phyloP scores from a whole-genome alignment of 2,888 invertebrate species.

The Platynereis dumerilii region DNA sequence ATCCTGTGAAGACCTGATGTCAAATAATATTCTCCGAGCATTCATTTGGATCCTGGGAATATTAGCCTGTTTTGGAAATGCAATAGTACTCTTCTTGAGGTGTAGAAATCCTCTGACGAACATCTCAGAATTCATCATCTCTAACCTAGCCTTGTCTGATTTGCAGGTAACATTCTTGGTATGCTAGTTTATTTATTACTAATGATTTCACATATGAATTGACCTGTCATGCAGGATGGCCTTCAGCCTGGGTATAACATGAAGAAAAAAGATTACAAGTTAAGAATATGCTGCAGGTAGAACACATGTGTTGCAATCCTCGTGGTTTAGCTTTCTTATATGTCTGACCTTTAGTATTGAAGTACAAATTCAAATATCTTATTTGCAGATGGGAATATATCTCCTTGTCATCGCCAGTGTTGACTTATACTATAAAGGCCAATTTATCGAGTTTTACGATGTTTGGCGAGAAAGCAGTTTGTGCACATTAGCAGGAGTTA shows the following conservation, averaged over 20 bases:
- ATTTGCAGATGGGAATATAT: background rate
- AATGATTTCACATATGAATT: too few species aligned
- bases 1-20: constrained; percentile 4
- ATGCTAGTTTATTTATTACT: too few species aligned
- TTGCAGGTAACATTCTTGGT: background rate
- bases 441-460: background rate
- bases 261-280: too few species aligned
- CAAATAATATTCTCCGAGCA: background rate
- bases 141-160: background rate
- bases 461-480: background rate
- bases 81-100: background rate
- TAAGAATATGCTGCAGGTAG: too few species aligned
- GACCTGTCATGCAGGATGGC: too few species aligned
- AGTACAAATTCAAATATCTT: too few species aligned
- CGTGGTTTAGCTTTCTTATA: too few species aligned
- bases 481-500: background rate
- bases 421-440: background rate
- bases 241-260: too few species aligned
- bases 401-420: background rate
- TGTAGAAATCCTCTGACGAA: background rate
- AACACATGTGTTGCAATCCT: too few species aligned
- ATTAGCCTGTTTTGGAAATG: constrained; percentile 1
- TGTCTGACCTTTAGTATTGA: too few species aligned
- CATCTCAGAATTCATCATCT: background rate
- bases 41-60: constrained; percentile 4